These are phyloP conservation scores for Megatriorchis doriae DNA, from an alignment of 2,113 vertebrate species.

Conservation along the genomic window DNA sequence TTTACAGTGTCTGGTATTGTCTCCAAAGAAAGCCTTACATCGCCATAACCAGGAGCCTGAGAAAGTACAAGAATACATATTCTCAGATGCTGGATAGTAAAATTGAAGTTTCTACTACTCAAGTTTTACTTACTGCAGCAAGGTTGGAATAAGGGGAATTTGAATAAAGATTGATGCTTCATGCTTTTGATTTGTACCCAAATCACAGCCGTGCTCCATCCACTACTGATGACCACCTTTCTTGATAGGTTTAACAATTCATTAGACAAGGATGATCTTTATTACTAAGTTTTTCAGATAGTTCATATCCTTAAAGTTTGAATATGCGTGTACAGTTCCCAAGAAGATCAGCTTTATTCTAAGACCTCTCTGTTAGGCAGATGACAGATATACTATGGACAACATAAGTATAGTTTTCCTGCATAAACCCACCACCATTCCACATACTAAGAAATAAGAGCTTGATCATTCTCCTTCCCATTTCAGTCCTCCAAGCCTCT, in stretches of 20 bases:
- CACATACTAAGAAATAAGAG: neutral
- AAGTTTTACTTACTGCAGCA: neutral
- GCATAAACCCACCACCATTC: neutral
- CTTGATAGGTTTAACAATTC: neutral
- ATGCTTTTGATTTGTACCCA: neutral
- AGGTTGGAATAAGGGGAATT: neutral
- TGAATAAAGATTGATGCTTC: neutral
- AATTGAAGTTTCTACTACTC: neutral
- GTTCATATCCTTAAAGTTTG: neutral
- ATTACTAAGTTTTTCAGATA: neutral
- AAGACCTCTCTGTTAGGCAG: neutral
- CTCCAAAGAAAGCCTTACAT: conserved; percentile 93
- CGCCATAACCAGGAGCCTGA: conserved; percentile 96
- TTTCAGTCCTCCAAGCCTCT: neutral
- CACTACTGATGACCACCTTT: neutral
- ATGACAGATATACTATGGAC: neutral
- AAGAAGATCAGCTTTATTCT: neutral
- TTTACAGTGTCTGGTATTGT: conserved; percentile 94
- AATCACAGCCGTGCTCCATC: neutral
- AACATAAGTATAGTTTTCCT: neutral
- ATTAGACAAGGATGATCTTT: neutral
- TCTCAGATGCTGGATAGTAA: neutral
- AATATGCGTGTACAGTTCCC: neutral
- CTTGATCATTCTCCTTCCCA: neutral
- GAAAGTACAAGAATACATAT: neutral